phyloP scores from a whole-genome alignment of 2,113 vertebrate genomes.

The Erythrolamprus reginae region DNA sequence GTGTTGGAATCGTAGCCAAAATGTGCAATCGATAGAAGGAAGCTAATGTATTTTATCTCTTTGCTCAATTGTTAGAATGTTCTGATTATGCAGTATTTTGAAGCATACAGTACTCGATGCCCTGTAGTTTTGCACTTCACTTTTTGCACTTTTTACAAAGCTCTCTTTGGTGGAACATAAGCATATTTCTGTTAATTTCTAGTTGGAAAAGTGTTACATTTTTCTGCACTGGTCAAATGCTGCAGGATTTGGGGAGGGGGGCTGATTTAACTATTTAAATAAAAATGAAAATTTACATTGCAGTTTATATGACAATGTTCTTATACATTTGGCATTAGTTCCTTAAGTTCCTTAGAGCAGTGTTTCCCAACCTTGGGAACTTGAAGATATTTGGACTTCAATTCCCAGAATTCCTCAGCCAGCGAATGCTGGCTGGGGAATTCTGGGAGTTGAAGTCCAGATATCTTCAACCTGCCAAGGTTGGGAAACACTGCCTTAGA shows the following conservation, averaged over 20 bases:
- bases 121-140: slow-evolving; percentile 28
- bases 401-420: no score
- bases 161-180: neutral
- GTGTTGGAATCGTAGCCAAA: neutral
- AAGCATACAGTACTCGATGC: neutral
- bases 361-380: no score
- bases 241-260: slow-evolving; percentile 1
- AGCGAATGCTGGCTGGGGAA: no score
- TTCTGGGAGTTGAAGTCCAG: no score
- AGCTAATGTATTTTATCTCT: neutral
- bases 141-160: slow-evolving; percentile 5
- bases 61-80: neutral
- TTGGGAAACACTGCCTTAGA: no score
- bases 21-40: slow-evolving; percentile 5
- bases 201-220: slow-evolving; percentile 20
- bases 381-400: no score
- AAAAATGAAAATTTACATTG: neutral
- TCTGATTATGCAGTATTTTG: slow-evolving; percentile 6
- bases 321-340: neutral
- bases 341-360: no score
- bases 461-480: no score
- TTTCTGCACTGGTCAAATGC: slow-evolving; percentile 26
- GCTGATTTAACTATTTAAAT: slow-evolving; percentile 13
- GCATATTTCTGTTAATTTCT: slow-evolving; percentile 30
- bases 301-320: neutral